Conservation (phyloP, 2,797 vertebrate genomes). For the Thripadectes ignobilis region DNA sequence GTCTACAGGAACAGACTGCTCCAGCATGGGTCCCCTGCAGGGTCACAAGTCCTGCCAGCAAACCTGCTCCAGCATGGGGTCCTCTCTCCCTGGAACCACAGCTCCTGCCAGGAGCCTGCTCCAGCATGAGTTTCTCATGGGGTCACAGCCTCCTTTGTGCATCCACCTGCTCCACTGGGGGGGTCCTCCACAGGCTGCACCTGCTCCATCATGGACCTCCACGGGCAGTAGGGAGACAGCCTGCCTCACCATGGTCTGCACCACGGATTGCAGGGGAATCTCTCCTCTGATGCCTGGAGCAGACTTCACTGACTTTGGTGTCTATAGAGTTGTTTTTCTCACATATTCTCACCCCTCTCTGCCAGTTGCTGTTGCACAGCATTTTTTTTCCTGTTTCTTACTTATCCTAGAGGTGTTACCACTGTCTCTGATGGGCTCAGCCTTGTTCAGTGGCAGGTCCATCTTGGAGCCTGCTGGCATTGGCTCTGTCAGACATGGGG, state of each 20-base stretch:
- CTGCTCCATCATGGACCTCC: neutral
- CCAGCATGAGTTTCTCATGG: neutral
- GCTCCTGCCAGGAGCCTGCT: neutral
- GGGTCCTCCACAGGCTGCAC: neutral
- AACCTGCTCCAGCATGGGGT: neutral
- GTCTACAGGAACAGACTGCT: neutral
- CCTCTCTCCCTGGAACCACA: neutral
- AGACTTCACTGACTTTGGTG: neutral
- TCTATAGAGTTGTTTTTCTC: neutral
- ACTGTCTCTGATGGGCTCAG: neutral
- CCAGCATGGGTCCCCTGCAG: neutral
- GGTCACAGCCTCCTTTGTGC: neutral
- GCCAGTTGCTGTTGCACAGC: neutral
- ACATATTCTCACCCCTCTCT: neutral
- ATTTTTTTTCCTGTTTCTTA: neutral
- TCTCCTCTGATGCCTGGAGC: neutral
- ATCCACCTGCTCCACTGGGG: neutral
- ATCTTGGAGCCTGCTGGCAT: neutral
- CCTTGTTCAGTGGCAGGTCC: neutral
- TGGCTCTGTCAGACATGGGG: neutral
- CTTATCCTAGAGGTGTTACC: neutral
- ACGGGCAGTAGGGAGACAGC: neutral
- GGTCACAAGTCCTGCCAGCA: neutral
- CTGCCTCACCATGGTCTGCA: neutral
- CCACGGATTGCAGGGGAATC: fast-evolving